phyloP scores from a whole-genome alignment of 2,888 invertebrate genomes.

The Blastobasis lacticolella region DNA sequence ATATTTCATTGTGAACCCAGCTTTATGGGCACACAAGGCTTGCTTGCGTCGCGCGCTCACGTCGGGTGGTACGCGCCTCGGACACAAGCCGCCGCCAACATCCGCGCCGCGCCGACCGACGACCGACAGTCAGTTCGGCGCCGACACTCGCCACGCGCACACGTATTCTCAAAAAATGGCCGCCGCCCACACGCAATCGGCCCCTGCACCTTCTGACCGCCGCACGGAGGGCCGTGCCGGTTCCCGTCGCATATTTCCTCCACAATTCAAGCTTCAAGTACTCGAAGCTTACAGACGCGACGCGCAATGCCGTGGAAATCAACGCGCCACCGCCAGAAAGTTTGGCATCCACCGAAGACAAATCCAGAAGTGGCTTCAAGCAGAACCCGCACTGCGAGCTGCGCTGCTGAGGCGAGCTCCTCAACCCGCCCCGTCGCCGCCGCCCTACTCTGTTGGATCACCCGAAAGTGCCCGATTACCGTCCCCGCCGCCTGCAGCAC shows the following conservation, averaged over 20 bases:
- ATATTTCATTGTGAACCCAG: conserved; percentile 2
- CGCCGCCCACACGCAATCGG: conserved; percentile 63
- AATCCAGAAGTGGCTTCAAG: conserved; percentile 94
- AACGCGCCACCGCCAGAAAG: conserved; percentile 91
- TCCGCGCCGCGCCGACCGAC: conserved; percentile 52
- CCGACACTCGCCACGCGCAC: conserved; percentile 64
- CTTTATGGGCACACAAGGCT: conserved; percentile 40
- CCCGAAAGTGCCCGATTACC: conserved; percentile 62
- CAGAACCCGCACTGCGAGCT: conserved; percentile 84
- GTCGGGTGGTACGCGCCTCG: conserved; percentile 50
- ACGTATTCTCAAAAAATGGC: conserved; percentile 54
- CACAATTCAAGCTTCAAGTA: conserved; percentile 91
- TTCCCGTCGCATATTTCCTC: conserved; percentile 90
- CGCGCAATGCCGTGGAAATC: conserved; percentile 91
- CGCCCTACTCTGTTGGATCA: conserved; percentile 57
- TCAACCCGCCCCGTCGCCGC: conserved; percentile 64
- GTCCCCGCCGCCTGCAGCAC: conserved; percentile 51
- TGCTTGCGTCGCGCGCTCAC: conserved; percentile 58
- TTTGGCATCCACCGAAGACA: conserved; percentile 92
- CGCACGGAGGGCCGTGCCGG: conserved; percentile 79
- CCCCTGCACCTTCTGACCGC: conserved; percentile 64
- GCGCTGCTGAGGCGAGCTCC: conserved; percentile 74
- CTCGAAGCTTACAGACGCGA: conserved; percentile 90
- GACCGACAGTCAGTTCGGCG: conserved; percentile 69
- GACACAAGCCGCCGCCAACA: conserved; percentile 49